phyloP scores from a whole-genome alignment of 2,888 invertebrate species.

The Schrankia costaestrigalis region DNA sequence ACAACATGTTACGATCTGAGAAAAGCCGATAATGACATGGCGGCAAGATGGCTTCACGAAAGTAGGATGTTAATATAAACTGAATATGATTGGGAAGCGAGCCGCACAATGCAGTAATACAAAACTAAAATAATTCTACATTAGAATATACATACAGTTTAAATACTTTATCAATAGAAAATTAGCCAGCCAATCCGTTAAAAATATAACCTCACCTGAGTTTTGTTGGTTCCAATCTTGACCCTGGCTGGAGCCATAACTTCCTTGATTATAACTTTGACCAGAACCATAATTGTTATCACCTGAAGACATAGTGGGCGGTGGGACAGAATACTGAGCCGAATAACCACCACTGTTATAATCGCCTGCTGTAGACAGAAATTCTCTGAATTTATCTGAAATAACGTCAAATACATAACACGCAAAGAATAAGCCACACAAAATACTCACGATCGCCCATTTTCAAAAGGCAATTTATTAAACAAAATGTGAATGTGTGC shows the following conservation, averaged over 20 bases:
- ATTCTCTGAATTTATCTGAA: no score
- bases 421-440: neutral
- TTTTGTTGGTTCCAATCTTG: slow-evolving; percentile 64
- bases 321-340: slow-evolving; percentile 71
- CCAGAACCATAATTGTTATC: slow-evolving; percentile 60
- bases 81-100: no score
- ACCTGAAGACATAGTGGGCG: slow-evolving; percentile 61
- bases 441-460: slow-evolving; percentile 31
- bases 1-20: no score
- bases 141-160: no score
- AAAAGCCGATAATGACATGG: no score
- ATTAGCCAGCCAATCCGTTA: neutral
- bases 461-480: neutral
- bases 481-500: neutral
- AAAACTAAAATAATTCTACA: no score
- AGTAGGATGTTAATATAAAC: no score
- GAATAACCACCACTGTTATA: slow-evolving; percentile 66
- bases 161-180: no score
- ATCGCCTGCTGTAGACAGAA: slow-evolving; percentile 54
- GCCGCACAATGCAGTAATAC: no score
- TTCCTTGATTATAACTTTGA: slow-evolving; percentile 59
- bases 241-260: slow-evolving; percentile 50
- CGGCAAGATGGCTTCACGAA: slow-evolving; percentile 4
- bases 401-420: neutral
- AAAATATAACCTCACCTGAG: slow-evolving; percentile 43